phyloP scores from a whole-genome alignment of 2,113 vertebrate genomes.

The Lophius piscatorius region DNA sequence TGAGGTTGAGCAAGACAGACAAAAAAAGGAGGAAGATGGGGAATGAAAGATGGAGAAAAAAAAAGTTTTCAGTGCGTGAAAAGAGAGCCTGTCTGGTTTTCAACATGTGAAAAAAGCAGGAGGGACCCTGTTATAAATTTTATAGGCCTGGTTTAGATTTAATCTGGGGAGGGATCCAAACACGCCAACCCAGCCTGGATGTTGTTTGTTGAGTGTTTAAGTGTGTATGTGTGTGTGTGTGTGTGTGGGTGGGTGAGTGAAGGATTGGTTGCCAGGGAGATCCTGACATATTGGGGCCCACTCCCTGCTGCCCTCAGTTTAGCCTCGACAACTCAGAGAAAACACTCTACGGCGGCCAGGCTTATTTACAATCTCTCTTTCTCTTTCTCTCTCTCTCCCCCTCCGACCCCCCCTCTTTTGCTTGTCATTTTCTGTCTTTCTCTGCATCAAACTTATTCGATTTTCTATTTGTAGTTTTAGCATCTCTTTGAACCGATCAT shows the following conservation, averaged over 20 bases:
- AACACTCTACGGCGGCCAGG: conserved; percentile 60
- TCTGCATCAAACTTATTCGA: no score
- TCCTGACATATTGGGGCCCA: conserved; percentile 80
- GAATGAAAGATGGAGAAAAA: conserved; percentile 5
- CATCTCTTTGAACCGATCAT: no score
- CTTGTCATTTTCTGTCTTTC: conserved; percentile 11
- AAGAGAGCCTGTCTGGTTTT: conserved; percentile 38
- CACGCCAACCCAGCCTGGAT: conserved; percentile 39
- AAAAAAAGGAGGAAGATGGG: background rate
- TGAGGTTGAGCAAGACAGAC: conserved; percentile 7
- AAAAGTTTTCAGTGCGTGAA: conserved; percentile 9
- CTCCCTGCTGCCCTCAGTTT: conserved; percentile 83
- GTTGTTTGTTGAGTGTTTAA: conserved; percentile 38
- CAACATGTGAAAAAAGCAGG: conserved; percentile 41
- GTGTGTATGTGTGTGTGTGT: conserved; percentile 43
- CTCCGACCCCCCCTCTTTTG: background rate
- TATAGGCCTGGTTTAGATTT: conserved; percentile 59
- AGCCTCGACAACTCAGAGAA: conserved; percentile 80
- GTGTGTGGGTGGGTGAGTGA: conserved; percentile 68
- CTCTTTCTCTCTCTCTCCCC: conserved; percentile 17
- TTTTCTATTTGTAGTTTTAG: no score
- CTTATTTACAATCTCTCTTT: conserved; percentile 75
- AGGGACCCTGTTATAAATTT: conserved; percentile 53
- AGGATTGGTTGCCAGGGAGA: conserved; percentile 81
- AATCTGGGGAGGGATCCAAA: conserved; percentile 72